Evolutionary conservation across 2,797 vertebrate genomes (phyloP).

Genomic region (Champsocephalus esox): DNA sequence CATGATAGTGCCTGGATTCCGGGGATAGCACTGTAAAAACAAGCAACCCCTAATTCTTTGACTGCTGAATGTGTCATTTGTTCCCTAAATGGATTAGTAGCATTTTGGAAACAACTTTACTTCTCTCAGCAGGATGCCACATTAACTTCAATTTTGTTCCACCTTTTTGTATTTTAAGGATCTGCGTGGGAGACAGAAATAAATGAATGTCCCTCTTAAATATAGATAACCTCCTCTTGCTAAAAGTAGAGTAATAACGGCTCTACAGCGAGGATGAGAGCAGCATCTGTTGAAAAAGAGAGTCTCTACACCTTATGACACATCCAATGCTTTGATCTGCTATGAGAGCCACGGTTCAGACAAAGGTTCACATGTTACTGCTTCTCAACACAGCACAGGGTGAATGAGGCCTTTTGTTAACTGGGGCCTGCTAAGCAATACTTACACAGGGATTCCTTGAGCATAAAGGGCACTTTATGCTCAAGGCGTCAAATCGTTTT

Average conservation of each 20-base stretch:
- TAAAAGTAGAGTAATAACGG: slow-evolving; percentile 12
- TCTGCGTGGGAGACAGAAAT: background rate
- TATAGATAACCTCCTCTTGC: slow-evolving; percentile 21
- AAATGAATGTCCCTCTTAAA: slow-evolving; percentile 1
- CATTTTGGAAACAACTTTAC: slow-evolving; percentile 5
- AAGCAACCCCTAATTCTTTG: background rate
- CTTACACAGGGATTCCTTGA: slow-evolving; percentile 75
- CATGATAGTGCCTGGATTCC: background rate
- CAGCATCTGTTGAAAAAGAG: slow-evolving; percentile 41
- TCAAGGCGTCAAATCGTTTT: slow-evolving; percentile 34
- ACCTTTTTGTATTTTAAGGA: slow-evolving; percentile 1
- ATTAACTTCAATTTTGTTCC: background rate
- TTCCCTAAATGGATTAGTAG: background rate
- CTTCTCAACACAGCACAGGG: slow-evolving; percentile 43
- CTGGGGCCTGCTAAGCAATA: slow-evolving; percentile 72
- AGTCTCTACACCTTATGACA: slow-evolving; percentile 53
- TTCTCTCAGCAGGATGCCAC: background rate
- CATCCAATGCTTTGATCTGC: slow-evolving; percentile 66
- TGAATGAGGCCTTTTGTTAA: slow-evolving; percentile 79
- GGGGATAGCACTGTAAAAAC: background rate
- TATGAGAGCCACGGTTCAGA: slow-evolving; percentile 58
- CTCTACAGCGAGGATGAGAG: slow-evolving; percentile 17
- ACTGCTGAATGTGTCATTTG: background rate
- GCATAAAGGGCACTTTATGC: slow-evolving; percentile 70
- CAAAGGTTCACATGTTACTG: slow-evolving; percentile 72